Evolutionary conservation across 1,140 invertebrate species (phyloP), one percentile per base, ranked within the genome.

Genomic region (Mactra quadrangularis): DNA sequence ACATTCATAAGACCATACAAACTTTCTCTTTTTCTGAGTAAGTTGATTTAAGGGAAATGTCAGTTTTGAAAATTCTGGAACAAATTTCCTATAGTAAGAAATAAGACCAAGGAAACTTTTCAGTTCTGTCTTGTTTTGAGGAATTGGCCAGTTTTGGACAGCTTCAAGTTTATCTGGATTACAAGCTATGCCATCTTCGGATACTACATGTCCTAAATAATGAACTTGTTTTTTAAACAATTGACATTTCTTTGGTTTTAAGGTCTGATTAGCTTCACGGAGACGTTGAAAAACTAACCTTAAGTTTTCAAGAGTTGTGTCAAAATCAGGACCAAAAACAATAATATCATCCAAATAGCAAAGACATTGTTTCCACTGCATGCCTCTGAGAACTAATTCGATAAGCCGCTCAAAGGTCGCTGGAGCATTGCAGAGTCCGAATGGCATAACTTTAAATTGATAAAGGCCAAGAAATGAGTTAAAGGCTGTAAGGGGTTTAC

Each of bases 321-420:
- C 79, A 72, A 84, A 72, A 15, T 27, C 52, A 25, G 66, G 38
- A 17, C 62, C 78, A 53, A 64, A 70, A 0, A 85, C 78, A 11
- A 85, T 86, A 9, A 82, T 66, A 66, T 88, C 87, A 75, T 86
- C 85, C 27, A 85, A 72, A 35, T 85, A 86, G 11, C 84, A 11
- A 9, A 85, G 53, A 57, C 66, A 55, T 22, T 19, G 70, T 17
- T 55, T 41, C 76, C 76, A 84, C 31, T 85, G 72, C 2, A 85
- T 57, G 3, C 74, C 78, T 15, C 25, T 27, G 3, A 87, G 41
- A 25, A 41, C 74, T 7, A 76, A 7, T 38, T 76, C 74, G 38
- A 76, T 62, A 1, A 27, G 27, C 1, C 74, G n/a, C n/a, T 76
- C 33, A 38, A 74, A 74, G 1, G 71, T 74, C 2, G 27, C 33